phyloP scores from a whole-genome alignment of 2,888 invertebrate species.

The Capitulum mitella region DNA sequence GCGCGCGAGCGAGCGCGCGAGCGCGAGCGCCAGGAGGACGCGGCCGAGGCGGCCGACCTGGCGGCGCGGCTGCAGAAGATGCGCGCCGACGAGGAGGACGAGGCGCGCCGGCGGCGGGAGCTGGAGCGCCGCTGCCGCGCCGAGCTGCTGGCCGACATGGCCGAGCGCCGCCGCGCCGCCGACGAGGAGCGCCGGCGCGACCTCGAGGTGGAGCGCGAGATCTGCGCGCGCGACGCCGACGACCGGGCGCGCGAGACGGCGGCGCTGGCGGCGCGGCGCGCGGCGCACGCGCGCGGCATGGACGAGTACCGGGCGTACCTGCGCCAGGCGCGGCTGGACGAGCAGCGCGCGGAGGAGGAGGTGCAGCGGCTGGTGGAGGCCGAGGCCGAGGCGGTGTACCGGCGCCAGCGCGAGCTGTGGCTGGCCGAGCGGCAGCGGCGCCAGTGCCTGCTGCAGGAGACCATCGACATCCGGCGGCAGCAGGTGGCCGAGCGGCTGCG shows the following conservation, averaged over 20 bases:
- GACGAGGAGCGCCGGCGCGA: background rate
- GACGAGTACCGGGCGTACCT: background rate
- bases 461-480: conserved; percentile 6
- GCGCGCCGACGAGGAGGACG: conserved; percentile 1
- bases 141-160: conserved; percentile 10
- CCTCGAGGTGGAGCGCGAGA: background rate
- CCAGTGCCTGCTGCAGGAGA: conserved; percentile 17
- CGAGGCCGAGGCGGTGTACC: background rate
- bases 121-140: background rate
- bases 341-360: background rate
- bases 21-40: background rate
- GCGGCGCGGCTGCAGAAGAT: background rate
- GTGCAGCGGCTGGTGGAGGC: background rate
- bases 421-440: conserved; percentile 5
- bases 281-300: background rate
- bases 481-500: background rate
- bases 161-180: background rate
- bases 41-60: background rate
- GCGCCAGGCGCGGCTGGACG: background rate
- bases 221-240: background rate
- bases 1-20: background rate
- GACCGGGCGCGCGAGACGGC: conserved; percentile 15
- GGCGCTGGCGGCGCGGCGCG: background rate
- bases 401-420: background rate
- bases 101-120: background rate